Conservation (phyloP, 1,140 invertebrate genomes). For the Parasteatoda tepidariorum region DNA sequence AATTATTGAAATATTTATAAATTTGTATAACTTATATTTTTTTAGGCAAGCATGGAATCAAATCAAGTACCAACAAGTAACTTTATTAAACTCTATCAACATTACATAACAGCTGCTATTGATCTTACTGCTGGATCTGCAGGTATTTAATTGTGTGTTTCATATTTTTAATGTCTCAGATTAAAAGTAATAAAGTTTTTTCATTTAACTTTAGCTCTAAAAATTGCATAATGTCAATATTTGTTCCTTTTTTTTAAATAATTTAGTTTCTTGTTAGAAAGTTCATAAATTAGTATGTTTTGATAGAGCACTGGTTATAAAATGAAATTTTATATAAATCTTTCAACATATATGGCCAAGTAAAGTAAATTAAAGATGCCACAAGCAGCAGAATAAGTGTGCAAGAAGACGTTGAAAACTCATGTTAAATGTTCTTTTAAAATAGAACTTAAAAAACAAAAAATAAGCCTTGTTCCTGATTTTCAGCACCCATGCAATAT, state of each 20-base stretch:
- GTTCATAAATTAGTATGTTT: not conserved
- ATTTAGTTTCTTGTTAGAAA: not conserved
- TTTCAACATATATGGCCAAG: not conserved
- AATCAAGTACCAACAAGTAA: no score
- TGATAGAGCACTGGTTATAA: not conserved
- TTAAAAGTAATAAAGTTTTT: not conserved
- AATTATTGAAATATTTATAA: no score
- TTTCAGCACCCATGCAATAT: no score
- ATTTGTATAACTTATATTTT: no score
- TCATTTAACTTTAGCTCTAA: not conserved
- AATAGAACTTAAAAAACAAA: no score
- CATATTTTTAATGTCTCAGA: not conserved
- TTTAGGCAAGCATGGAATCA: no score
- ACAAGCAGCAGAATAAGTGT: not conserved
- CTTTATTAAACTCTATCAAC: slow-evolving; percentile 32
- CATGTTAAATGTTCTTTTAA: no score
- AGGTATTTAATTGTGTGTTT: slow-evolving; percentile 38
- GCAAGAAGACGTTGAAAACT: no score
- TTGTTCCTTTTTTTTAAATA: not conserved
- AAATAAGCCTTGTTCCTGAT: no score
- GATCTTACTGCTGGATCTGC: slow-evolving; percentile 65
- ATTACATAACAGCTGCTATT: slow-evolving; percentile 62
- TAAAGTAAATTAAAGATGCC: not conserved
- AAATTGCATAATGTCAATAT: not conserved
- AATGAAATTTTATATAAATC: not conserved